Evolutionary conservation across 2,113 vertebrate genomes (phyloP), one percentile per base, ranked within the genome.

Genomic region (Rhynchomys soricoides): DNA sequence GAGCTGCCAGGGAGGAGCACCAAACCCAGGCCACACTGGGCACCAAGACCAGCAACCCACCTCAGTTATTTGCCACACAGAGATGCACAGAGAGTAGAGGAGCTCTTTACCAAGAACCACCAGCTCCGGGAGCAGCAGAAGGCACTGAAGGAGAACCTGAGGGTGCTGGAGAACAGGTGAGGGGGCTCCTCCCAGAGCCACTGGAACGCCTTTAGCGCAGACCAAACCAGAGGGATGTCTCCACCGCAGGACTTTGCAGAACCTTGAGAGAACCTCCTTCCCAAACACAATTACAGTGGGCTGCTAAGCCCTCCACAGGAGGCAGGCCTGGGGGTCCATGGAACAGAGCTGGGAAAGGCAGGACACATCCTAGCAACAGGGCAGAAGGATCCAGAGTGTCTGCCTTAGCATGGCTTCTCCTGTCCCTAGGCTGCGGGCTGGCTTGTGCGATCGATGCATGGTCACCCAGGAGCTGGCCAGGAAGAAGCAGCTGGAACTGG

Each of bases 391-490:
- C 37, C 40, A 4, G 37, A 8, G 15, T 11, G 15, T 7, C 10
- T 34, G n/a, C n/a, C 73, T 78, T 75, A 88, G 21, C 12, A 19
- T 0, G 1, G 55, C 68, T 71, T 31, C 77, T 43, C 2, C 0
- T 29, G 11, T 1, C 68, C 55, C 78, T 94, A 99, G 99, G 98
- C 97, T 99, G 96, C 98, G 99, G 95, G 99, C 99, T 0, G 99
- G 99, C 8, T 99, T 99, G 62, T 99, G 99, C 3, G 99, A 99
- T 98, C 98, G 99, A 91, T 99, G 99, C 91, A 99, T 99, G 59
- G 99, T 99, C 55, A 99, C 99, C 15, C 99, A 99, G 98, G 99
- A 99, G 82, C 98, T 99, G 78, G 99, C 99, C 3, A 99, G 99
- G 93, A 99, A 99, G 96, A 99, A 98, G 94, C 99, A 99, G 95